phyloP scores from a whole-genome alignment of 2,113 vertebrate genomes.

The Cyrtonyx montezumae region DNA sequence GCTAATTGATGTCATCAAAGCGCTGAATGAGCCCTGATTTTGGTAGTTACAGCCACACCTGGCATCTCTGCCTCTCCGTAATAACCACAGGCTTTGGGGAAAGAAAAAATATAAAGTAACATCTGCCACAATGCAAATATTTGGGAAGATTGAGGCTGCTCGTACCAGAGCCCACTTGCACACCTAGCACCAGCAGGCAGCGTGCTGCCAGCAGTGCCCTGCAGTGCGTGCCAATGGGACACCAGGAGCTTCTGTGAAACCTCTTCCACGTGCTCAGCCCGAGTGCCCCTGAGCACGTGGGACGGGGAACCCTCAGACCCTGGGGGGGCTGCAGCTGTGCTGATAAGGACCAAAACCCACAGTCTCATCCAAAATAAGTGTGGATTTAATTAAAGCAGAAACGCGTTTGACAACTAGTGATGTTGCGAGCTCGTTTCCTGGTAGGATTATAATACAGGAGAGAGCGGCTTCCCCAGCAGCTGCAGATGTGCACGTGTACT shows the following conservation, averaged over 20 bases:
- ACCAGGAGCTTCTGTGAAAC: background rate
- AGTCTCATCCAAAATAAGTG: background rate
- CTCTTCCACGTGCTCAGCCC: rapidly evolving
- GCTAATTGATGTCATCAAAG: conserved; percentile 76
- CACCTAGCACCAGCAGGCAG: too few species aligned
- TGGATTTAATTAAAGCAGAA: background rate
- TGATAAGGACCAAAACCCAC: background rate
- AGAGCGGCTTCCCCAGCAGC: background rate
- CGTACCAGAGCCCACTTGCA: background rate
- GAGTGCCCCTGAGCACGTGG: too few species aligned
- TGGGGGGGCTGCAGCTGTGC: background rate
- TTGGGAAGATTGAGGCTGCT: background rate
- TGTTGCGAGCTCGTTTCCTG: background rate
- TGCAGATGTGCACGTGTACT: background rate
- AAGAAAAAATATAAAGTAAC: conserved; percentile 34
- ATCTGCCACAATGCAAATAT: conserved; percentile 40
- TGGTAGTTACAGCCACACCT: conserved; percentile 77
- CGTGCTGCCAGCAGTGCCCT: background rate
- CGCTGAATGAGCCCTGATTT: conserved; percentile 67
- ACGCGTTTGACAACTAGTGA: background rate
- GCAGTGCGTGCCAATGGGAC: background rate
- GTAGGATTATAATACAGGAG: background rate
- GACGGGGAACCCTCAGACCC: background rate
- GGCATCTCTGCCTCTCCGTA: conserved; percentile 35
- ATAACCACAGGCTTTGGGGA: conserved; percentile 29